Evolutionary conservation across 2,888 invertebrate species (phyloP), one percentile per base, ranked within the genome.

Genomic region (Sialis lutaria): DNA sequence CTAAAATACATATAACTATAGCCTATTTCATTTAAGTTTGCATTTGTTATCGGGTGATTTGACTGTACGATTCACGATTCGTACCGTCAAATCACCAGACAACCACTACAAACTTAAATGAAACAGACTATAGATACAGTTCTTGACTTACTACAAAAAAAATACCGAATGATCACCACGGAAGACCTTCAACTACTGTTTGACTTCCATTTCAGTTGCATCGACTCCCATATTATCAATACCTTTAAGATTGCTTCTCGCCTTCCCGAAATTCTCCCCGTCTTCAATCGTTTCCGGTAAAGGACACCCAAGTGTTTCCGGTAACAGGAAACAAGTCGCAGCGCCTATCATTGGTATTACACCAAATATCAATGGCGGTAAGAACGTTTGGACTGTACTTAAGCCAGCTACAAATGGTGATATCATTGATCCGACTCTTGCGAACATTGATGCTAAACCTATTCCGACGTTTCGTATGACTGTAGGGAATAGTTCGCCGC

Each of bases 401-500:
- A 86, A 59, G n/a, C 79, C 74, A 2, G 83, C 81, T 2, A 91
- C 75, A 56, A 85, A 85, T 0, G 91, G 90, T 1, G 91, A 87
- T 4, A 80, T 55, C 72, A 91, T 86, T 0, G 89, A 88, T 6
- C 92, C 92, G 49, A 90, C 66, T 56, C 91, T 74, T 0, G 90
- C 90, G 50, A 82, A 76, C 68, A 88, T 85, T 0, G 90, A 91
- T 32, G 87, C 80, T 4, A 84, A 69, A 1, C 92, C 92, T 48
- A 92, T 79, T 0, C 88, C 91, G 39, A 84, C 79, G 58, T 90
- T 91, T 33, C 92, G 73, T 0, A 90, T 80, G 2, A 89, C 82
- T 0, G 92, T 92, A 0, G 92, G 92, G 61, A 89, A 91, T 9
- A 90, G 62, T 64, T 92, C 92, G 0, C 88, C 87, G 1, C 85